Evolutionary conservation across 2,797 vertebrate species (phyloP).

Genomic region (Diplodus puntazzo): DNA sequence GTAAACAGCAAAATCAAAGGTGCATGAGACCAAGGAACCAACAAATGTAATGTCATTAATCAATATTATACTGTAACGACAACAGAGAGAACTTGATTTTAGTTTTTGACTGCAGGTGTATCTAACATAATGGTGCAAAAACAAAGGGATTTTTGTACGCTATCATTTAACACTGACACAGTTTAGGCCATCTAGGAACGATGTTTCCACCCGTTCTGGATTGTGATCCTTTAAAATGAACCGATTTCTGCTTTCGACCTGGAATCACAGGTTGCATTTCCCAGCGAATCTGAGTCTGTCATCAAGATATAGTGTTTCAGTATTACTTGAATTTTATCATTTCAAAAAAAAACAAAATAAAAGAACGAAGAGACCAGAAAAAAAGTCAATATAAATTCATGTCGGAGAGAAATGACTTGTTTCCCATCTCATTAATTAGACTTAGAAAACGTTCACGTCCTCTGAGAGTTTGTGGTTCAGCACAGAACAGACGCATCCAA

Average conservation of each 20-base stretch:
- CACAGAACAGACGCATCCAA: too few relatives aligned
- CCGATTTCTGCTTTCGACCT: not conserved
- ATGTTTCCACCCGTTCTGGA: not conserved
- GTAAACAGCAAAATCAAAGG: not conserved
- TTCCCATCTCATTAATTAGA: too few relatives aligned
- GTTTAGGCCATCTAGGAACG: too few relatives aligned
- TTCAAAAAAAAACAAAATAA: not conserved
- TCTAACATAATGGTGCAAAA: not conserved
- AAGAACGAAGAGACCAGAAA: not conserved
- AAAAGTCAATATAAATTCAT: not conserved
- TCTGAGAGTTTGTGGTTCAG: too few relatives aligned
- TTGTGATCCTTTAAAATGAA: not conserved
- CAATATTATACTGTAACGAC: not conserved
- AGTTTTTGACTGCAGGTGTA: not conserved
- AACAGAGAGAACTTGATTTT: not conserved
- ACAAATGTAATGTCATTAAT: not conserved
- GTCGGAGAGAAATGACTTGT: too few relatives aligned
- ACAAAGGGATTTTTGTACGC: not conserved
- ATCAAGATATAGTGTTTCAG: not conserved
- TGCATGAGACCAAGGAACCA: too few relatives aligned
- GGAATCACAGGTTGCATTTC: not conserved
- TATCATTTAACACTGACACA: not conserved
- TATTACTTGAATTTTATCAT: not conserved
- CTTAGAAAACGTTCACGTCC: too few relatives aligned
- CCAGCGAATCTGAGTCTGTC: too few relatives aligned